Base-by-base conservation (phyloP, 1,140 invertebrate species). In the Streblospio benedicti region DNA sequence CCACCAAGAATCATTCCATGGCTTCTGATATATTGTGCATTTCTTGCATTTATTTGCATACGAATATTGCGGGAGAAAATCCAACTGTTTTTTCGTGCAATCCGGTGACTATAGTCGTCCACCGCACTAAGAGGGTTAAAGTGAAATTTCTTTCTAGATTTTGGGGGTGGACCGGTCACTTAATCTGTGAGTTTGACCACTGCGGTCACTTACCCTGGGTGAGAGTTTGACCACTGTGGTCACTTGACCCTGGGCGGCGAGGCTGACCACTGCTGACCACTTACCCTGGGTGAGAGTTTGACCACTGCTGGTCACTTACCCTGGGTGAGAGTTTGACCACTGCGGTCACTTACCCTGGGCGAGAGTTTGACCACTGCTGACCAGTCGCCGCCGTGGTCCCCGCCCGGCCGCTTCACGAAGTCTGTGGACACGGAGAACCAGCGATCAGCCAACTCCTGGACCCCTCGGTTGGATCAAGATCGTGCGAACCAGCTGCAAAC, bases 371-470 rank as follows among this genome's bases (percentile, higher is more conserved):
- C 87, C 64, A 88, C 82, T 0, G 88, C 87, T 1, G 91, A 91
- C 93, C 93, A 98, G 70, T 97, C 92, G 0, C 92, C 91, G 3
- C 91, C 91, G 72, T 89, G 83, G 35, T 79, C 76, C 6, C 88
- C 89, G 0, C 87, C 88, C 0, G 81, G 76, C 59, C 83, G 83
- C 76, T 96, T 97, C 0, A 98, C 83, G 79, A 95, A 98, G 2
- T 88, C 87, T 0, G 93, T 97, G 63, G 82, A 85, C 2, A 98
- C 74, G 31, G 82, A 81, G 57, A 89, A 85, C 6, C 85, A 83
- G 14, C 84, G 82, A 71, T 99, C 94, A 16, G 84, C 74, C 57
- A 98, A 90, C 66, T 89, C 83, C 77, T 99, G 95, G 38, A 90
- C 79, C 1, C 55, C n/a, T n/a, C 9, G n/a, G n/a, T 38, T 9